phyloP scores from a whole-genome alignment of 2,113 vertebrate genomes.

The Heterotis niloticus region DNA sequence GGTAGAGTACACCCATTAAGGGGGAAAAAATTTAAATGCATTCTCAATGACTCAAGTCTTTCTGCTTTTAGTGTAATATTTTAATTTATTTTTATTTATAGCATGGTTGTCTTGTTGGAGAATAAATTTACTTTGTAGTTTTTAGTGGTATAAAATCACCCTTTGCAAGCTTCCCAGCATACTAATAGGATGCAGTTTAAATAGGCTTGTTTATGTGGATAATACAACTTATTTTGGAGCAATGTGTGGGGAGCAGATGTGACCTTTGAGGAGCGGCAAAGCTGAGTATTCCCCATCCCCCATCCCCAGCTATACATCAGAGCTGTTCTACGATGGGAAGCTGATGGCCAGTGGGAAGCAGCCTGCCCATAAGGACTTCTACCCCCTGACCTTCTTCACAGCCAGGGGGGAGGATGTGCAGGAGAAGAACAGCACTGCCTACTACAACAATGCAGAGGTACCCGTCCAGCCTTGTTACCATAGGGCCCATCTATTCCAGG shows the following conservation, averaged over 20 bases:
- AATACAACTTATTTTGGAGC: background rate
- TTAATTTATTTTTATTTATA: no score
- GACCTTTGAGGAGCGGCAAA: background rate
- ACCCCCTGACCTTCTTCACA: constrained; percentile 96
- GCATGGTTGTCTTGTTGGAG: no score
- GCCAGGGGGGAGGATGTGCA: constrained; percentile 96
- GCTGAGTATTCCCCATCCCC: constrained; percentile 9
- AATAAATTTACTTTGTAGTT: no score
- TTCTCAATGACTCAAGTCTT: no score
- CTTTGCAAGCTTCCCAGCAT: background rate
- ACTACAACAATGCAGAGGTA: constrained; percentile 99
- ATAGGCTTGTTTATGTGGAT: background rate
- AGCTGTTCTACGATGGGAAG: constrained; percentile 98
- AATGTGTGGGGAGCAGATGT: background rate
- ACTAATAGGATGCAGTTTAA: background rate
- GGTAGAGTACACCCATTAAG: no score
- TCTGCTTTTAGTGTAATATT: no score
- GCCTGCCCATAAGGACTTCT: constrained; percentile 96
- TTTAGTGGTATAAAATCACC: no score
- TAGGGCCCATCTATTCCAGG: background rate
- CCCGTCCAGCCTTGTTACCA: background rate
- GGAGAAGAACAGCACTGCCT: constrained; percentile 98
- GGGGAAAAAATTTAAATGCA: no score
- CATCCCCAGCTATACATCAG: constrained; percentile 85
- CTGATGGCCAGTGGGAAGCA: constrained; percentile 98